Evolutionary conservation across 2,113 vertebrate genomes (phyloP), one percentile per base, ranked within the genome.

Genomic region (Colaptes auratus): DNA sequence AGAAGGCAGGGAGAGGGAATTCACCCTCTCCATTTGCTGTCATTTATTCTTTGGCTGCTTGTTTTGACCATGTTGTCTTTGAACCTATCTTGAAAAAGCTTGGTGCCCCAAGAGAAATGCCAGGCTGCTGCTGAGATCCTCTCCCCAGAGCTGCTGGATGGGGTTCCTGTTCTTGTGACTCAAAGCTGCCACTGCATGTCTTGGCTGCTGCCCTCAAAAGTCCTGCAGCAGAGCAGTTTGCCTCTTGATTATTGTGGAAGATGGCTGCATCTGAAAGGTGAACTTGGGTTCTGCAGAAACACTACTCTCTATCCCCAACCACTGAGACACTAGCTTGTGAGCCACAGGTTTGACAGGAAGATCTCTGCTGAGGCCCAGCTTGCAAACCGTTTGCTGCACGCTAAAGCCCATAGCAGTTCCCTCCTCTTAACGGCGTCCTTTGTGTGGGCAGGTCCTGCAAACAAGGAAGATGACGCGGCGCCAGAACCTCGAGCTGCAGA

Each of bases 401-500:
- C 16, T 39, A 17, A 67, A 80, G 35, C 67, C 15, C 1, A 3
- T 23, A 66, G 67, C 3, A 3, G 30, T 87, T 86, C 60, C 78
- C 58, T 90, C 52, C 53, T 86, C 81, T 81, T 78, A 93, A 69
- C 81, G 71, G 28, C 75, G 71, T 71, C 53, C 85, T 76, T 91
- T 86, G 48, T 92, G 80, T 63, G 50, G 52, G 60, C 93, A 99
- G 99, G 98, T 99, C 70, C 98, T 98, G 58, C 99, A 98, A 80
- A 99, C 98, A 90, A 97, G 98, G 96, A 89, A 97, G 97, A 56
- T 97, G 48, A 89, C 97, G 4, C 77, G 98, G 93, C 95, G 98
- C 92, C 98, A 99, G 86, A 98, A 71, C 74, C 92, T 98, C 7
- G 99, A 99, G 95, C 63, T 99, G 92, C 98, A 99, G 97, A 98